Percentiles rank a stretch among this genome's conserved stretches.
phyloP scores from a whole-genome alignment of 2,888 invertebrate species.

The Noctua comes region DNA sequence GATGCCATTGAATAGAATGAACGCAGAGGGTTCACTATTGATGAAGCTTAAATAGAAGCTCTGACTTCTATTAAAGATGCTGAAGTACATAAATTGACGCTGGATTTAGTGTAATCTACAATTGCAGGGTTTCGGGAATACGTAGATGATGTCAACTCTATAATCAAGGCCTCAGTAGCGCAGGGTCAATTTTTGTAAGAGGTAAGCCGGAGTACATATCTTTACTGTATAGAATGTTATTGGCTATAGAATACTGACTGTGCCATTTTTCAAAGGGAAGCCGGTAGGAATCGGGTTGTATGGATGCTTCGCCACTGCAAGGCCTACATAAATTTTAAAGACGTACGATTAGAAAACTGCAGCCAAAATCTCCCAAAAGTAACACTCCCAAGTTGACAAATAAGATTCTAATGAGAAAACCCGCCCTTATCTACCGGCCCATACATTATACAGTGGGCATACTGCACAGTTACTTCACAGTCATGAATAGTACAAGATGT shows the following conservation, averaged over 20 bases:
- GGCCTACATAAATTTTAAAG: not conserved
- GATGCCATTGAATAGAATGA: constrained; percentile 20
- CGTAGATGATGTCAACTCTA: no score
- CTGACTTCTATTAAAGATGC: not conserved
- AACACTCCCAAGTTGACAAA: not conserved
- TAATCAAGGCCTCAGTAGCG: no score
- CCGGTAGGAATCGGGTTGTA: no score
- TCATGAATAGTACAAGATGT: constrained; percentile 60
- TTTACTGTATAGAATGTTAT: no score
- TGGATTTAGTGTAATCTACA: not conserved
- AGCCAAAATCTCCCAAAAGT: not conserved
- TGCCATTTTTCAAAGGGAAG: no score
- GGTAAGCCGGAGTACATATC: no score
- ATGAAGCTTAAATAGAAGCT: not conserved
- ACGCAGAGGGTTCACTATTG: constrained; percentile 30
- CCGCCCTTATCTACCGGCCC: not conserved
- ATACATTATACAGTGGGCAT: constrained; percentile 40
- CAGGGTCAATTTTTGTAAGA: no score
- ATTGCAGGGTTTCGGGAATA: not conserved
- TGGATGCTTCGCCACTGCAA: no score
- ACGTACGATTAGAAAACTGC: not conserved
- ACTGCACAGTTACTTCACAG: constrained; percentile 43
- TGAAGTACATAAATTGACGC: not conserved
- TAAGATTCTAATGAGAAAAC: not conserved
- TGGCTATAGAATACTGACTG: no score